A percentile compares a stretch with the other conserved stretches of the same genome.
These are phyloP conservation scores for Abramis brama DNA, from an alignment of 2,113 vertebrate genomes.

Conservation along the genomic window DNA sequence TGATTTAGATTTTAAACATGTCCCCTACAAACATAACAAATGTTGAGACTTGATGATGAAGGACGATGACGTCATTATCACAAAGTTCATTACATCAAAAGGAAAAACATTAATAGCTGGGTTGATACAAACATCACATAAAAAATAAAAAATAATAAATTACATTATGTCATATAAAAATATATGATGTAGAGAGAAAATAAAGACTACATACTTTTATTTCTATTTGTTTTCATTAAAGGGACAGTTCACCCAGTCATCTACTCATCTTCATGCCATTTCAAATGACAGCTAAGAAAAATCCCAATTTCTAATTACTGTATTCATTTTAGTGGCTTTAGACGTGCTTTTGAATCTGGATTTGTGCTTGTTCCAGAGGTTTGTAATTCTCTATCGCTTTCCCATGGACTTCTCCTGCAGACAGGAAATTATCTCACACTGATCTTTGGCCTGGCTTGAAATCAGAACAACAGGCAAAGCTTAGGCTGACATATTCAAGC, in stretches of 20 bases:
- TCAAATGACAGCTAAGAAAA: not conserved
- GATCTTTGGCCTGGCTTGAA: conserved; percentile 43
- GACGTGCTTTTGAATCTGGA: not conserved
- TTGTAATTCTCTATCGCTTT: conserved; percentile 33
- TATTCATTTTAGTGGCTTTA: not conserved
- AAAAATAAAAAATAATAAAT: too few species aligned
- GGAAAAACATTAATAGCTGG: too few species aligned
- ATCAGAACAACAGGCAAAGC: conserved; percentile 24
- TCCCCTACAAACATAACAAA: too few species aligned
- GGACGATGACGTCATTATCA: not conserved
- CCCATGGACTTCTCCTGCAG: conserved; percentile 40
- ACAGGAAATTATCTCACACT: conserved; percentile 59
- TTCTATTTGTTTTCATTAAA: too few species aligned
- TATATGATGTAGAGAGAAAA: too few species aligned
- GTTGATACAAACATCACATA: too few species aligned
- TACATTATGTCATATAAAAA: too few species aligned
- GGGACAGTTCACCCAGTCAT: too few species aligned
- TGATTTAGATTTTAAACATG: too few species aligned
- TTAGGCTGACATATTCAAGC: conserved; percentile 4
- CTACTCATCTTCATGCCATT: not conserved
- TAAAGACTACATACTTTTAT: too few species aligned
- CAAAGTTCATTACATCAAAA: too few species aligned
- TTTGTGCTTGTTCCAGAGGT: conserved; percentile 18
- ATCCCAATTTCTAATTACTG: not conserved
- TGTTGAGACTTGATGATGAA: too few species aligned